Conservation (phyloP, 2,888 invertebrate genomes). For the Ophion obscuratus region DNA sequence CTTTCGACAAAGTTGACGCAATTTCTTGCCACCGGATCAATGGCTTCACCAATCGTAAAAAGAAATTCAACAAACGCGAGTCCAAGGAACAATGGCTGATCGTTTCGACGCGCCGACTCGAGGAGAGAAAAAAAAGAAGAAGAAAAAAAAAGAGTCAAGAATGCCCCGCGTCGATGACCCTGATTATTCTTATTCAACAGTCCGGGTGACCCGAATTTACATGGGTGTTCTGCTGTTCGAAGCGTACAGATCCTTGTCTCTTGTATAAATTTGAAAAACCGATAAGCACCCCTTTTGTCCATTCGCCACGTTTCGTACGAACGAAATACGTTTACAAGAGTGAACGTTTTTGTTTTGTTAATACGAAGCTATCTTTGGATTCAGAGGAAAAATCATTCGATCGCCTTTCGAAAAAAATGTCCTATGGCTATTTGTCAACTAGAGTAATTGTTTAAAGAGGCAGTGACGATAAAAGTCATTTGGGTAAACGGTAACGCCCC, state of each 20-base stretch:
- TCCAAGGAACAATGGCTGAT: constrained; percentile 25
- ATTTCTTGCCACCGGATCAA: constrained; percentile 44
- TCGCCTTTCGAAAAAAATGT: background rate
- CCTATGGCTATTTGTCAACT: background rate
- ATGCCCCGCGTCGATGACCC: constrained; percentile 65
- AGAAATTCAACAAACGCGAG: constrained; percentile 34
- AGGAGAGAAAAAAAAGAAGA: constrained; percentile 21
- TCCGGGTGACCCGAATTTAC: constrained; percentile 74
- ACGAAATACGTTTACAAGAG: no score
- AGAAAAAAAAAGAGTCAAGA: constrained; percentile 22
- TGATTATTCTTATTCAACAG: constrained; percentile 80
- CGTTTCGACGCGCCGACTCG: constrained; percentile 39
- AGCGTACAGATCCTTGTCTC: constrained; percentile 72
- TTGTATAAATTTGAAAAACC: constrained; percentile 76
- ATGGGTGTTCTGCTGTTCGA: constrained; percentile 67
- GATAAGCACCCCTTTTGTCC: constrained; percentile 55
- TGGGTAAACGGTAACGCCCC: constrained; percentile 33
- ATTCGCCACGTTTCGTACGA: constrained; percentile 18
- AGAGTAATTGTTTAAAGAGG: background rate
- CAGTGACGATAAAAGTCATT: constrained; percentile 12
- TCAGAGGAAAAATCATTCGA: background rate
- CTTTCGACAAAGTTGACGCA: constrained; percentile 62
- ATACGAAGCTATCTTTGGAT: constrained; percentile 22
- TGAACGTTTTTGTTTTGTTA: background rate
- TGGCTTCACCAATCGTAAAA: constrained; percentile 9